Base-by-base conservation (phyloP, 2,888 invertebrate species). In the Trachelus troglodyta region DNA sequence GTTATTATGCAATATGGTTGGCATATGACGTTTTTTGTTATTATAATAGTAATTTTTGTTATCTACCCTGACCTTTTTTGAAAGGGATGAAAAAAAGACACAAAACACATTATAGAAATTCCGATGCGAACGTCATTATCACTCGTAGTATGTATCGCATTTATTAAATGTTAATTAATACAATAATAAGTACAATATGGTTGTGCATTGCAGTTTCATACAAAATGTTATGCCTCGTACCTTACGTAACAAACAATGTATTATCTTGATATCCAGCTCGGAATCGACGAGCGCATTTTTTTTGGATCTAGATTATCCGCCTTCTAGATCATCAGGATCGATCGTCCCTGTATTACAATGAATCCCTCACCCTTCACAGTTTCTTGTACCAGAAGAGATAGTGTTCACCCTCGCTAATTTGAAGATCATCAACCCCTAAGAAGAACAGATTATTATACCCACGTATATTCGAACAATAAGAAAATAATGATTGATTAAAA, bases 361-460 rank as follows among this genome's bases (percentile, higher is more conserved):
- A 71, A 33, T 71, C 30, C 15, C 71, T 71, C 71, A 33, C 71
- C 82, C 78, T 85, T 92, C 91, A 97, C 92, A 97, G 93, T 92
- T 97, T 97, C 93, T 97, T 97, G 93, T 97, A 97, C 97, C 97
- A 97, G 92, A 97, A 97, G 75, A 97, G 94, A 89, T 97, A 97
- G 89, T 97, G 96, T 90, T 97, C 97, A 33, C 97, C 97, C 86
- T 97, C 96, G 92, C 96, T 96, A 40, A 97, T 96, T 88, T 96
- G 93, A 83, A 97, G 92, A 89, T 97, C 97, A 89, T 97, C 97
- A 56, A 97, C 97, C 88, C 97, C 97, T 96, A 92, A 12, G 94
- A 94, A 81, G 84, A 85, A 80, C 83, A 81, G 69, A 75, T 4
- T 2, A 56, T 56, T 23, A 23, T 56, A 71, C 34, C 15, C 71